Conservation (phyloP, 2,113 vertebrate genomes). For the Chaetodon trifascialis region DNA sequence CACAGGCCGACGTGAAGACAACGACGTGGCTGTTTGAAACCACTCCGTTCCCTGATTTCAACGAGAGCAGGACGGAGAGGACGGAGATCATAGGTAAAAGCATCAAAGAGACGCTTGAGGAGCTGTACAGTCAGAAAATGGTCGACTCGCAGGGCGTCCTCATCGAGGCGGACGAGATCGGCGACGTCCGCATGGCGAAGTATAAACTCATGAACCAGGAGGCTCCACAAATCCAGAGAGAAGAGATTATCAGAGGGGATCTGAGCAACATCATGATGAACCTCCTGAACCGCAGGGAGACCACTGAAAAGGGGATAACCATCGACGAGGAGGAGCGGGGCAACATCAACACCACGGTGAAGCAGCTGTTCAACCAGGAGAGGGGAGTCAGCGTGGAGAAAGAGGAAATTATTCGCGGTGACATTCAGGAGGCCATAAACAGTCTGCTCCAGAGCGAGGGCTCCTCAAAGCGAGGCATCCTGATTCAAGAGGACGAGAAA, state of each 20-base stretch:
- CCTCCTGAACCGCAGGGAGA: constrained; percentile 86
- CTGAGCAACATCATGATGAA: constrained; percentile 92
- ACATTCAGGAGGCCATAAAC: constrained; percentile 92
- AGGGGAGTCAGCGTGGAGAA: constrained; percentile 84
- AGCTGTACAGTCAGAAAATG: constrained; percentile 91
- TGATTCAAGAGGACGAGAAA: constrained; percentile 94
- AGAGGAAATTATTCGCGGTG: constrained; percentile 88
- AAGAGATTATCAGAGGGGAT: constrained; percentile 89
- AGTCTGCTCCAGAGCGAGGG: constrained; percentile 86
- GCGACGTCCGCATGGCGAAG: constrained; percentile 93
- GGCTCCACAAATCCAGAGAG: constrained; percentile 89
- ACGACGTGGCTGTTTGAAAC: constrained; percentile 95
- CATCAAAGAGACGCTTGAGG: constrained; percentile 90
- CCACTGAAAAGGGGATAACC: constrained; percentile 82
- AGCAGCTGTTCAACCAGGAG: constrained; percentile 88
- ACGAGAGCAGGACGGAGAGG: constrained; percentile 84
- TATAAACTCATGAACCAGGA: constrained; percentile 91
- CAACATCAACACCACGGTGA: constrained; percentile 88
- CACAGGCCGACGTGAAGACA: constrained; percentile 89
- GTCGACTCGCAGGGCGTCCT: constrained; percentile 92
- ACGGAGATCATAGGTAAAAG: constrained; percentile 91
- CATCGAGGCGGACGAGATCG: constrained; percentile 91
- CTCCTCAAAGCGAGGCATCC: constrained; percentile 88
- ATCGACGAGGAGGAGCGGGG: constrained; percentile 90
- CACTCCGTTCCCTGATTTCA: constrained; percentile 89